Evolutionary conservation across 2,888 invertebrate genomes (phyloP), one percentile per base, ranked within the genome.

Genomic region (Meiosimyza platycephala): DNA sequence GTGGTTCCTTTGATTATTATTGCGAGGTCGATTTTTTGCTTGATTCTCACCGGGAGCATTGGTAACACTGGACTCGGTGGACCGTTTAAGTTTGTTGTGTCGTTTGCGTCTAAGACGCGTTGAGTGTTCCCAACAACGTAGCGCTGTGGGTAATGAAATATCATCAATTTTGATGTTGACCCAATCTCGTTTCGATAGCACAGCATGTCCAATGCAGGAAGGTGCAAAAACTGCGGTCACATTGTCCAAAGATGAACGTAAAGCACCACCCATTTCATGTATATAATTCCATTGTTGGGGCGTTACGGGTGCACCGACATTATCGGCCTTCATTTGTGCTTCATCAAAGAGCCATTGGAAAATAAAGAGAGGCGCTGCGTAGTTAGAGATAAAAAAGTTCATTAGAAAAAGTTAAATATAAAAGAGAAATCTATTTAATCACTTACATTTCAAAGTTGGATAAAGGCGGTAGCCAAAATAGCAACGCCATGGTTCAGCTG

Each of bases 331-430:
- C 90, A 98, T 93, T 88, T 97, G 97, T 4, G 97, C 97, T 83
- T 97, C 96, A 85, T 98, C 97, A 85, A 96, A 97, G 66, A 97
- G 89, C 92, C 96, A 97, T 90, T 97, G 97, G 85, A 97, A 95
- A 33, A 98, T 93, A 85, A 97, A 98, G 40, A 97, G 89, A 0
- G 97, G 96, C 67, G 95, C 97, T 86, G 74, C 0, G 72, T 50
- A 6, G 59, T 22, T 22, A 12, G 16, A 15, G 22, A 59, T 86
- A 83, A 71, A 9, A 50, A 7, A 66, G 40, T 28, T 11, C 6
- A 11, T 16, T 60, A 63, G 16, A 62, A 40, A 6, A 13, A 16
- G 48, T 11, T n/a, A 22, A 16, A 72, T 63, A 6, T 52, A 22
- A 33, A 71, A 33, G 2, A n/a, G 57, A 4, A n/a, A 28, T 28